Conservation (phyloP, 2,888 invertebrate genomes). For the Resseliella maxima region DNA sequence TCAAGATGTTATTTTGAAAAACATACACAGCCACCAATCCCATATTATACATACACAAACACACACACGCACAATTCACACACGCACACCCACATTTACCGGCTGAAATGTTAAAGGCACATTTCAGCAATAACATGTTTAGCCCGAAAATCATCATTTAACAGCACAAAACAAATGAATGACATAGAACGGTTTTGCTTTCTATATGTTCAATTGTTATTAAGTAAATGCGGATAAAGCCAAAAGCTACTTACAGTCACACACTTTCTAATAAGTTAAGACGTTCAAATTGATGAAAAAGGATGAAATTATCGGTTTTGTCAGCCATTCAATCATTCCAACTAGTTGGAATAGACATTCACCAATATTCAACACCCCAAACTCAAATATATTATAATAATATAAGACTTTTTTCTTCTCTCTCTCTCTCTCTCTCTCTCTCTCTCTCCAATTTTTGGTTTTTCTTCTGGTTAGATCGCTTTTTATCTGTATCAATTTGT, state of each 20-base stretch:
- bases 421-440: background rate
- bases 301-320: conserved; percentile 28
- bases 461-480: no score
- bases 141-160: background rate
- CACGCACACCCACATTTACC: no score
- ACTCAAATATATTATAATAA: background rate
- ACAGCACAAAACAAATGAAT: background rate
- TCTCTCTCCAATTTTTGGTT: no score
- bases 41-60: no score
- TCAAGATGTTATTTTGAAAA: no score
- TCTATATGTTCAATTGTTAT: background rate
- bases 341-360: background rate
- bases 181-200: background rate
- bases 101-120: no score
- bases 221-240: conserved; percentile 28
- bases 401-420: background rate
- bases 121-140: background rate
- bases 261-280: background rate
- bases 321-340: conserved; percentile 11
- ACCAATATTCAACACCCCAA: background rate
- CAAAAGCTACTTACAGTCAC: background rate
- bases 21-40: no score
- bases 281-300: conserved; percentile 20
- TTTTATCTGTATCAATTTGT: no score
- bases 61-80: no score